These are phyloP conservation scores for Limenitis camilla DNA, from an alignment of 2,888 invertebrate genomes.

Conservation along the genomic window DNA sequence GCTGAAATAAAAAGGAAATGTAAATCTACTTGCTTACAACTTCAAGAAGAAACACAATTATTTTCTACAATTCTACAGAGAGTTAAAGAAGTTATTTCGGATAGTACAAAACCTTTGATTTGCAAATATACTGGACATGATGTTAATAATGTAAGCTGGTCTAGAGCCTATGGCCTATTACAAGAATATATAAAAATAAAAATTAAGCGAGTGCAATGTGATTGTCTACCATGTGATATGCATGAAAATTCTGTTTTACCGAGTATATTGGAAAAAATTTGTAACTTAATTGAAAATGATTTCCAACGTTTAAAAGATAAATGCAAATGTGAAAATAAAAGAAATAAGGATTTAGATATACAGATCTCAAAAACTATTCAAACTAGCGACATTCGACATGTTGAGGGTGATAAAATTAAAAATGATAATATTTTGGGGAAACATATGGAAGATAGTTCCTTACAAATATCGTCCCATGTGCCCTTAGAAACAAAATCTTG, in stretches of 20 bases:
- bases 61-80: slow-evolving; percentile 43
- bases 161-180: slow-evolving; percentile 53
- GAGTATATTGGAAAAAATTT: slow-evolving; percentile 57
- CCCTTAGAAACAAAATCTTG: slow-evolving; percentile 40
- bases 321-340: slow-evolving; percentile 9
- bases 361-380: slow-evolving; percentile 6
- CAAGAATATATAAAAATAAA: slow-evolving; percentile 64
- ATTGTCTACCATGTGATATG: slow-evolving; percentile 35
- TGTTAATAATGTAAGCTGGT: slow-evolving; percentile 46
- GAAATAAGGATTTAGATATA: neutral
- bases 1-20: too few relatives aligned
- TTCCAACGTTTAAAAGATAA: slow-evolving; percentile 47
- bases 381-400: slow-evolving; percentile 4
- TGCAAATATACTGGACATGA: slow-evolving; percentile 39
- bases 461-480: neutral
- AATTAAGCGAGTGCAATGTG: slow-evolving; percentile 53
- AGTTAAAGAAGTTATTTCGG: slow-evolving; percentile 51
- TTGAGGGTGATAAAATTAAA: slow-evolving; percentile 5
- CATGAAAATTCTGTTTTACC: slow-evolving; percentile 37
- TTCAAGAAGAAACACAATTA: slow-evolving; percentile 45
- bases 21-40: slow-evolving; percentile 41
- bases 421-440: neutral
- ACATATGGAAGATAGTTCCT: neutral
- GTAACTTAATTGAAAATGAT: slow-evolving; percentile 40
- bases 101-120: slow-evolving; percentile 38